A percentile compares a stretch with the other conserved stretches of the same genome.
These are phyloP conservation scores for Lordiphosa mommai DNA, from an alignment of 1,140 invertebrate species.

Conservation along the genomic window DNA sequence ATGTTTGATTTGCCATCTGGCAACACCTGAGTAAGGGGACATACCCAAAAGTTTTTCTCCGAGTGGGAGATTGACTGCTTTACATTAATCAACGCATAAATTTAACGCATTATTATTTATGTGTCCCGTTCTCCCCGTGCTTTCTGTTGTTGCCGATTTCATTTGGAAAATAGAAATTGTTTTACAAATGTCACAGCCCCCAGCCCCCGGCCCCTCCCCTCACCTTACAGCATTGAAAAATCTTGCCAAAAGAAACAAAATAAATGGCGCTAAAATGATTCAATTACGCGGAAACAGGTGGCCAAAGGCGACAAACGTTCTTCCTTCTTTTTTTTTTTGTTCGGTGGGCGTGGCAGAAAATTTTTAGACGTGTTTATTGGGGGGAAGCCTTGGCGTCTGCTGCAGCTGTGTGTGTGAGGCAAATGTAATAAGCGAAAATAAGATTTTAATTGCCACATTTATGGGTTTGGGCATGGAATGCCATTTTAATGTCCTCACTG, in stretches of 20 bases:
- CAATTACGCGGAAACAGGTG: constrained; percentile 74
- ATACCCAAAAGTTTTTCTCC: constrained; percentile 4
- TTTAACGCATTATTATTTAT: constrained; percentile 78
- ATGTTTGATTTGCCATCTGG: constrained; percentile 15
- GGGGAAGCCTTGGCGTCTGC: constrained; percentile 3
- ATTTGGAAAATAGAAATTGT: constrained; percentile 73
- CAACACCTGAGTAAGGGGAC: constrained; percentile 50
- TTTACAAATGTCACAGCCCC: constrained; percentile 65
- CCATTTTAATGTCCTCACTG: constrained; percentile 44
- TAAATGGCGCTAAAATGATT: constrained; percentile 77
- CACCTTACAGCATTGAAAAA: not conserved
- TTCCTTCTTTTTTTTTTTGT: constrained; percentile 41
- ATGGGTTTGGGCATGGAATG: constrained; percentile 48
- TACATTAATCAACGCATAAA: constrained; percentile 73
- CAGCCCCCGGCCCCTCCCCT: not conserved
- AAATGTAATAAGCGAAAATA: constrained; percentile 75
- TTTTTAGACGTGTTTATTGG: constrained; percentile 73
- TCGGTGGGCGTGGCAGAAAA: constrained; percentile 13
- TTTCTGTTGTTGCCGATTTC: constrained; percentile 40
- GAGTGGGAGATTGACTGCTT: constrained; percentile 60
- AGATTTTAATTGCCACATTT: constrained; percentile 73
- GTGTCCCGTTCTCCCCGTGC: constrained; percentile 21
- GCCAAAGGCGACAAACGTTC: constrained; percentile 61
- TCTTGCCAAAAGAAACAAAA: constrained; percentile 47
- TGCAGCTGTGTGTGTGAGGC: constrained; percentile 40